phyloP scores from a whole-genome alignment of 2,113 vertebrate genomes.

The Microcebus tavaratra region DNA sequence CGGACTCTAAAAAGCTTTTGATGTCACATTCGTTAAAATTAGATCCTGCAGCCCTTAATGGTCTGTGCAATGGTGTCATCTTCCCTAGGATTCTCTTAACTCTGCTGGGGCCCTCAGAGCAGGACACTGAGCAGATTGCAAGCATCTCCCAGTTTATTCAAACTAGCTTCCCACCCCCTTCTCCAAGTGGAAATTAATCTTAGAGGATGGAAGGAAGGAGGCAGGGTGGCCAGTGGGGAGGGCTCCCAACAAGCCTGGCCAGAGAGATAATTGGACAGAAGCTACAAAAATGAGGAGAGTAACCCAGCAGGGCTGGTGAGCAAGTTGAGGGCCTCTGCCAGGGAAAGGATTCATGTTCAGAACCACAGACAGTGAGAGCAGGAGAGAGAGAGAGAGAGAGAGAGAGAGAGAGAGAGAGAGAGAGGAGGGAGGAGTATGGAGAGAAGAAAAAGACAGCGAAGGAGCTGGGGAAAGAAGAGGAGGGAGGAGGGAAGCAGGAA shows the following conservation, averaged over 20 bases:
- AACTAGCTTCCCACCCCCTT: constrained; percentile 39
- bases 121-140: neutral
- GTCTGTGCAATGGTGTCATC: constrained; percentile 64
- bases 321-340: constrained; percentile 39
- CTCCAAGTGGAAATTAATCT: constrained; percentile 47
- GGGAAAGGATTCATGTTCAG: constrained; percentile 43
- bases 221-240: constrained; percentile 22
- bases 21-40: constrained; percentile 82
- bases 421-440: neutral
- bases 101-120: constrained; percentile 55
- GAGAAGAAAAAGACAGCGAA: constrained; percentile 37
- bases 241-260: constrained; percentile 25
- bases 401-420: neutral
- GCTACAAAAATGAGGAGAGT: constrained; percentile 30
- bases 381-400: neutral
- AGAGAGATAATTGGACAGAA: constrained; percentile 71
- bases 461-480: neutral
- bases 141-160: neutral
- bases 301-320: constrained; percentile 57
- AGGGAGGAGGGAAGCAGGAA: neutral
- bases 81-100: constrained; percentile 65
- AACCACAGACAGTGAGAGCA: neutral
- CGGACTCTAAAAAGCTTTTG: constrained; percentile 83
- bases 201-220: constrained; percentile 2
- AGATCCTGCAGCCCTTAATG: constrained; percentile 77